Evolutionary conservation across 2,113 vertebrate genomes (phyloP), one percentile per base, ranked within the genome.

Genomic region (Dunckerocampus dactyliophorus): DNA sequence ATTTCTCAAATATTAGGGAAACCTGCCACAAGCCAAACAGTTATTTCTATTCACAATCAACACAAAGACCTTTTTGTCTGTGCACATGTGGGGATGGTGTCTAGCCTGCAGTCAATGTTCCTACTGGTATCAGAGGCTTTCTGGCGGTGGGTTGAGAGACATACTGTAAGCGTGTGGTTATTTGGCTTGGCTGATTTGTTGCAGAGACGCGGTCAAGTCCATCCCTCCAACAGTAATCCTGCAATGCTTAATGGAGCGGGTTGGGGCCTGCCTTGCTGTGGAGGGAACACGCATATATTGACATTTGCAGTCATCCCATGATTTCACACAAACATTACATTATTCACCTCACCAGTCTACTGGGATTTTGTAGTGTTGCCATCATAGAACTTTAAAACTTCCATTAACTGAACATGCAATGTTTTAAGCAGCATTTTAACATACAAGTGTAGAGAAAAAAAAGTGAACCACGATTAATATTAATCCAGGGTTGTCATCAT

Each of bases 251-350:
- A 69, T 54, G 16, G 53, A 63, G 21, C 6, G 62, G 45, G 48
- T 45, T 8, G 19, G 24, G 61, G 62, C 15, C 2, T 21, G 39
- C 68, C 59, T 71, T 79, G 34, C 47, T 63, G 8, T 72, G 22
- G 69, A 65, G 52, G 11, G 16, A 71, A 63, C 43, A 60, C 56
- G 10, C 15, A 42, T 20, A 50, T 70, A 17, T 20, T 15, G 37
- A 37, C 8, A 67, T 67, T 55, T 37, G 22, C 56, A 19, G 39
- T 48, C 0, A 3, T 75, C 58, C n/a, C 76, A 61, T 77, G 73
- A 77, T 71, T 67, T 65, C 2, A n/a, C 17, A 73, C 47, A 63
- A 50, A 67, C 66, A 63, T 47, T 28, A 42, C 54, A 58, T 48
- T 53, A 8, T 57, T 37, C 34, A 16, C 4, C 31, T 34, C 5